Percentiles rank a stretch among this genome's conserved stretches.
Conservation (phyloP, 2,888 invertebrate species). For the Cephus rjabovi region DNA sequence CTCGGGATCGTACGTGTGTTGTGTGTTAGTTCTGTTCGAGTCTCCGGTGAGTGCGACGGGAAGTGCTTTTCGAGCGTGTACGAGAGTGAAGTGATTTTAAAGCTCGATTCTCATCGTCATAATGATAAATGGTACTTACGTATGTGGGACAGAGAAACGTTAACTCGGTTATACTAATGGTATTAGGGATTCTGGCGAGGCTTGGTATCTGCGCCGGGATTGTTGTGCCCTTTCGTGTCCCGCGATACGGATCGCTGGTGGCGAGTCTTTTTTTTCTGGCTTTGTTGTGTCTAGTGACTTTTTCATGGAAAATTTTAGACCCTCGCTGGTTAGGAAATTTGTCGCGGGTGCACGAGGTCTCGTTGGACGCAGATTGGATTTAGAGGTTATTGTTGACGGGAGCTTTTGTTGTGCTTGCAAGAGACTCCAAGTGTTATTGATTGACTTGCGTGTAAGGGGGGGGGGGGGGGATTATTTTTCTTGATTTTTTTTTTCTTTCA, state of each 20-base stretch:
- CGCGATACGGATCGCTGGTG: background rate
- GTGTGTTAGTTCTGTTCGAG: background rate
- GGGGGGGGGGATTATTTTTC: background rate
- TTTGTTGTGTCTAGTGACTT: background rate
- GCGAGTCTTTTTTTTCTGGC: background rate
- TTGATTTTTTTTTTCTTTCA: background rate
- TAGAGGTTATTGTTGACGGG: background rate
- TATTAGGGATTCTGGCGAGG: conserved; percentile 49
- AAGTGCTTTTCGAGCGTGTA: background rate
- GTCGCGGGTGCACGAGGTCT: background rate
- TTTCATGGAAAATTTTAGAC: background rate
- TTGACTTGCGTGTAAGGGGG: background rate
- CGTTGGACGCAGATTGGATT: background rate
- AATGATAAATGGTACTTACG: background rate
- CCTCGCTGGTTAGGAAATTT: background rate
- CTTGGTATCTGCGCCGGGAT: background rate
- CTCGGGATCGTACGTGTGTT: background rate
- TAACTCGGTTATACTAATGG: conserved; percentile 60
- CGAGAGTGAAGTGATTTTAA: background rate
- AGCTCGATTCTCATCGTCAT: background rate
- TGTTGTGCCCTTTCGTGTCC: background rate
- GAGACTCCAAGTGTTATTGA: background rate
- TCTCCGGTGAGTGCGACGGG: background rate
- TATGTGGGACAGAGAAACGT: conserved; percentile 20
- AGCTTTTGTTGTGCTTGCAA: background rate